A percentile compares a stretch with the other conserved stretches of the same genome.
phyloP scores from a whole-genome alignment of 2,113 vertebrate species.

The Laterallus jamaicensis region DNA sequence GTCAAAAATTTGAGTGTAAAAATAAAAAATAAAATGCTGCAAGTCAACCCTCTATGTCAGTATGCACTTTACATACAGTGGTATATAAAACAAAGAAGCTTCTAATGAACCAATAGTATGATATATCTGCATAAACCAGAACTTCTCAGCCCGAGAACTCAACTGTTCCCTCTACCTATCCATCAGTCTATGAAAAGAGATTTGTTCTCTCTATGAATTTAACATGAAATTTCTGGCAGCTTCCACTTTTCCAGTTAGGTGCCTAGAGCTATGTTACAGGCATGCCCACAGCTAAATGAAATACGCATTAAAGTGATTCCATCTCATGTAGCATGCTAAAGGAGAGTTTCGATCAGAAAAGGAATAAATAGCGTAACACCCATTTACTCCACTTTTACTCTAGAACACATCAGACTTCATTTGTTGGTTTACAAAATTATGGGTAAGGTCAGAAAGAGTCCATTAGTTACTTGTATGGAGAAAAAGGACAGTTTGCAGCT shows the following conservation, averaged over 20 bases:
- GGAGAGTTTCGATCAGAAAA: not conserved
- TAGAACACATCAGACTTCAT: not conserved
- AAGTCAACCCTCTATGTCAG: not conserved
- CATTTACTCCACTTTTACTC: not conserved
- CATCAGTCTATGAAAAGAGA: not conserved
- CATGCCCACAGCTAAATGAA: not conserved
- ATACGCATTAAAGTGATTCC: not conserved
- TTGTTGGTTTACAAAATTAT: not conserved
- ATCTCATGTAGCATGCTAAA: not conserved
- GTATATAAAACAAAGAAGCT: not conserved
- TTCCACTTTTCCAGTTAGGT: not conserved
- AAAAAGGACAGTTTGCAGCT: not conserved
- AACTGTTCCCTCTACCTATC: not conserved
- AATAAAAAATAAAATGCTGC: not conserved
- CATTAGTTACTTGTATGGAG: not conserved
- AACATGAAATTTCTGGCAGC: not conserved
- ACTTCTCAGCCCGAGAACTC: not conserved
- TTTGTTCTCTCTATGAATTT: not conserved
- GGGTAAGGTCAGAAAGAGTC: not conserved
- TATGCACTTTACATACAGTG: not conserved
- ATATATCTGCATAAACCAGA: not conserved
- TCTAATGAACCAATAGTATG: not conserved
- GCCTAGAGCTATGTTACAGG: not conserved
- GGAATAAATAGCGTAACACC: not conserved
- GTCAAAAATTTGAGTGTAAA: not conserved